Percentiles rank a stretch among this genome's conserved stretches.
These are phyloP conservation scores for Peromyscus eremicus DNA, from an alignment of 2,797 vertebrate species.

Conservation along the genomic window DNA sequence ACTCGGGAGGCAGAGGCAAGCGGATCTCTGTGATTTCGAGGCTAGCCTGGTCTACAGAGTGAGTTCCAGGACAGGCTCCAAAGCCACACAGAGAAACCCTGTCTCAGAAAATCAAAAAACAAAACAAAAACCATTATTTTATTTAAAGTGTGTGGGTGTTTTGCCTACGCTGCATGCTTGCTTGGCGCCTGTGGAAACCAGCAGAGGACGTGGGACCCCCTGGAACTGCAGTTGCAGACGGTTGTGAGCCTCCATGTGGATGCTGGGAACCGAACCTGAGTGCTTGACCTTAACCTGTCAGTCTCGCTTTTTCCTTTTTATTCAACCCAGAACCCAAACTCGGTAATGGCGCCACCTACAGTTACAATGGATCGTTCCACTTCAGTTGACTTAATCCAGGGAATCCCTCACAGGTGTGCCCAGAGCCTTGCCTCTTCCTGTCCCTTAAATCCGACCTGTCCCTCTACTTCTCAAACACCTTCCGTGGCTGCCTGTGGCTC, in stretches of 20 bases:
- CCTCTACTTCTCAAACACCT: neutral
- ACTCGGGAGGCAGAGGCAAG: too few species aligned
- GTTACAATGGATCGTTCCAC: too few species aligned
- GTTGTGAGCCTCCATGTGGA: neutral
- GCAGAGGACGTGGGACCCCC: neutral
- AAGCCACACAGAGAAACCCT: too few species aligned
- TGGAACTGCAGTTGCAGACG: too few species aligned
- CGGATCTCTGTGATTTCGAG: too few species aligned
- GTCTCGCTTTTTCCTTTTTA: neutral
- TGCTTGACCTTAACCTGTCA: neutral
- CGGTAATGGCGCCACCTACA: neutral
- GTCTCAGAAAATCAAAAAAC: too few species aligned
- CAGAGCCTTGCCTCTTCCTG: neutral
- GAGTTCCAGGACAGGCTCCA: too few species aligned
- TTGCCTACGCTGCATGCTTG: neutral
- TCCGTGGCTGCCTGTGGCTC: neutral
- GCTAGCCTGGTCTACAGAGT: too few species aligned
- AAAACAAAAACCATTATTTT: neutral
- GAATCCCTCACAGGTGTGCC: neutral
- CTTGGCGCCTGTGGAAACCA: neutral
- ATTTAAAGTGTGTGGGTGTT: neutral
- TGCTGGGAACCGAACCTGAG: neutral
- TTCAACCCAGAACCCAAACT: neutral
- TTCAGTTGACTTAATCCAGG: neutral
- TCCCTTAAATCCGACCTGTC: neutral